These are phyloP conservation scores for Liodrosophila aerea DNA, from an alignment of 2,888 invertebrate species.

Conservation along the genomic window DNA sequence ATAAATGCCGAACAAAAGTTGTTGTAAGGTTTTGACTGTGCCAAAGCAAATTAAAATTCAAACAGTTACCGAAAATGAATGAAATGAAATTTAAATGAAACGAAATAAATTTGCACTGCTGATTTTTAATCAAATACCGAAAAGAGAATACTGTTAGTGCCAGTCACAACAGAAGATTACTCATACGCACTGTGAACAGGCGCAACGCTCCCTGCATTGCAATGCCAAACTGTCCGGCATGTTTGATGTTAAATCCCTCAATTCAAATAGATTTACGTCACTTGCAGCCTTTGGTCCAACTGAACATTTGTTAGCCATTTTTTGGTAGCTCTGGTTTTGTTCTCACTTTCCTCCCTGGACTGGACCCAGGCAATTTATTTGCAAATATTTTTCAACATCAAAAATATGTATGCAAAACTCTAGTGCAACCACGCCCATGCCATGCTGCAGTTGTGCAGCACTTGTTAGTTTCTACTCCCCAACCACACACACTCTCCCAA, in stretches of 20 bases:
- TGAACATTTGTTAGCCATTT: conserved; percentile 52
- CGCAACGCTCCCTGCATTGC: conserved; percentile 38
- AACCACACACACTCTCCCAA: conserved; percentile 13
- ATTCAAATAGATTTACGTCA: conserved; percentile 79
- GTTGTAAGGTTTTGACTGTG: conserved; percentile 23
- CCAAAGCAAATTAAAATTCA: conserved; percentile 67
- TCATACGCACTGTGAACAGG: conserved; percentile 57
- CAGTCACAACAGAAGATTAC: conserved; percentile 45
- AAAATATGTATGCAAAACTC: conserved; percentile 50
- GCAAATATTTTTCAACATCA: conserved; percentile 72
- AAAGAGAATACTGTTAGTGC: conserved; percentile 16
- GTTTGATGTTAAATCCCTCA: conserved; percentile 77
- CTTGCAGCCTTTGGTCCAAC: conserved; percentile 60
- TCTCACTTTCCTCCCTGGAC: conserved; percentile 12
- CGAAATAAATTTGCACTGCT: conserved; percentile 60
- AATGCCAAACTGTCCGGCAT: conserved; percentile 73
- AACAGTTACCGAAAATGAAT: conserved; percentile 45
- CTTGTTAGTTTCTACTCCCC: conserved; percentile 52
- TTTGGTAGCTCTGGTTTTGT: conserved; percentile 12
- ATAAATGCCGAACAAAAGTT: conserved; percentile 48
- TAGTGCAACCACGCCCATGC: not conserved
- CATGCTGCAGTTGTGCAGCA: conserved; percentile 50
- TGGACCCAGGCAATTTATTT: conserved; percentile 63
- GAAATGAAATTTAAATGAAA: conserved; percentile 53
- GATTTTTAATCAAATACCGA: conserved; percentile 64